These are phyloP conservation scores for Leptopterna dolabrata DNA, from an alignment of 2,888 invertebrate genomes.

Conservation along the genomic window DNA sequence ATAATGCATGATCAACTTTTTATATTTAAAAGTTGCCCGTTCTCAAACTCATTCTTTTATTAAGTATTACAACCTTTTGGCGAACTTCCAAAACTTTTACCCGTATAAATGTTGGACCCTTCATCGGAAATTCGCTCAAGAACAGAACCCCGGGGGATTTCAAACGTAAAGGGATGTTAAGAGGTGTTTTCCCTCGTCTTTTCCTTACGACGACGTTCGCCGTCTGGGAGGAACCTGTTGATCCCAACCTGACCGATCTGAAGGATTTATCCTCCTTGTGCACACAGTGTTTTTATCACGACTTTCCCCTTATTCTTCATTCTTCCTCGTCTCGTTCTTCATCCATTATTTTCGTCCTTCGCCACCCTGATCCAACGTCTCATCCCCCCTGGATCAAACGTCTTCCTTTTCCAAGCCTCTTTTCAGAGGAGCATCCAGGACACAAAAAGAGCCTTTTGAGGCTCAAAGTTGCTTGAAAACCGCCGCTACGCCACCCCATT, in stretches of 20 bases:
- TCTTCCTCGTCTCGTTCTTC: neutral
- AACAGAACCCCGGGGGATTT: neutral
- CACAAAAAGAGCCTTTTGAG: neutral
- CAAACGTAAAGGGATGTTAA: neutral
- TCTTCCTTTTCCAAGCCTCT: neutral
- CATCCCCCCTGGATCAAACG: neutral
- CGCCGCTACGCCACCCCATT: neutral
- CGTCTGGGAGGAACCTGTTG: neutral
- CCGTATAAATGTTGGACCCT: too few species aligned
- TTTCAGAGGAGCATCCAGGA: neutral
- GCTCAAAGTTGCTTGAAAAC: neutral
- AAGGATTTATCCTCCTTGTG: slow-evolving; percentile 20
- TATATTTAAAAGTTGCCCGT: too few species aligned
- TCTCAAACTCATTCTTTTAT: too few species aligned
- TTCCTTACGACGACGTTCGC: neutral
- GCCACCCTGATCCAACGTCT: neutral
- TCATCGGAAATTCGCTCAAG: too few species aligned
- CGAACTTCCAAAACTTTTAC: too few species aligned
- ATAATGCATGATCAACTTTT: too few species aligned
- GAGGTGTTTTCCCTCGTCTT: neutral
- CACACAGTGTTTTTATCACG: neutral
- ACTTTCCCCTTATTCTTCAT: neutral
- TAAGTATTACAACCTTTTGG: too few species aligned
- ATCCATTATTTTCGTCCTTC: neutral
- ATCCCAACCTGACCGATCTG: slow-evolving; percentile 1